Base-by-base conservation (phyloP, 2,888 invertebrate genomes). In the Epistrophe eligans region DNA sequence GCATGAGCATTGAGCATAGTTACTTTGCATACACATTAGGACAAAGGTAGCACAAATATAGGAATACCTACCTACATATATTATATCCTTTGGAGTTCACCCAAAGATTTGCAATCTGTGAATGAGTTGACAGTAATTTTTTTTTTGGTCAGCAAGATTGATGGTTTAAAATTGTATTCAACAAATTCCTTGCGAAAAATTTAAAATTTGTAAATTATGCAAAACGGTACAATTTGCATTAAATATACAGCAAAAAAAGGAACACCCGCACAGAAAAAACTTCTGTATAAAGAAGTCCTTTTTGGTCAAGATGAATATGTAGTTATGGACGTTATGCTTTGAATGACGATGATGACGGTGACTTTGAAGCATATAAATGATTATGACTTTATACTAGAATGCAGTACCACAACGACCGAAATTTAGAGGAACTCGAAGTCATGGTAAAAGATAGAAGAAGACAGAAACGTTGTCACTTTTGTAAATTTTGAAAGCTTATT, bases 121-220 rank as follows among this genome's bases (percentile, higher is more conserved):
- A 6, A 48, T 48, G 45, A 48, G 45, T 48, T 48, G 45, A 48
- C 45, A 48, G 45, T 48, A 17, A 17, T 17, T 48, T 48, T 17
- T 48, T 48, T 48, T 48, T 48, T 48, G 45, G n/a, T 17, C n/a
- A 48, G n/a, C 15, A 48, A 48, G 45, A 48, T 48, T 48, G 45
- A 48, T 48, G 9, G 45, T 17, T 15, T 8, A 3, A 15, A 48
- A 48, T 43, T 35, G 0, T 38, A 11, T 38, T 11, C 43, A 43
- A 15, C 15, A 48, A 48, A n/a, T 7, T 48, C 17, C n/a, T 48
- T 48, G 8, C 9, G 17, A 48, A 17, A 48, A 48, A 8, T 17
- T 48, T 17, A 6, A 17, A 17, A 17, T 48, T 48, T 48, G 45
- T 48, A 17, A 48, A 17, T 48, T 48, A 48, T 48, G 45, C 45